Conservation (phyloP, 1,140 invertebrate species). For the Epicauta chinensis region DNA sequence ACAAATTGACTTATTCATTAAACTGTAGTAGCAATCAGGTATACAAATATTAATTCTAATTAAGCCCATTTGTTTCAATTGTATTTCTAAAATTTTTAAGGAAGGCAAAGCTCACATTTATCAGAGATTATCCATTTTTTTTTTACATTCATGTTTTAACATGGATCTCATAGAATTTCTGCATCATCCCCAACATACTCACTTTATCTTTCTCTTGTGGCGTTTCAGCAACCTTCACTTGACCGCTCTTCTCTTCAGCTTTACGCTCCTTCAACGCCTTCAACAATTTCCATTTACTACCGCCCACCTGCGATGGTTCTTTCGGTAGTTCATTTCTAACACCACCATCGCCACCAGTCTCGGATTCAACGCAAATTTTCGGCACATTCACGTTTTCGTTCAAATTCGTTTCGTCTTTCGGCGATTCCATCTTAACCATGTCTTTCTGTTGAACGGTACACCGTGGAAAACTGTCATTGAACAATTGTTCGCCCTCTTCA, state of each 20-base stretch:
- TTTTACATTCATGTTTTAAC: conserved; percentile 48
- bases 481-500: conserved; percentile 48
- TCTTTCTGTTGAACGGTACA: conserved; percentile 37
- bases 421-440: conserved; percentile 24
- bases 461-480: conserved; percentile 38
- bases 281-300: conserved; percentile 83
- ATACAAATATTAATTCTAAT: background rate
- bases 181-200: conserved; percentile 50
- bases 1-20: conserved; percentile 6
- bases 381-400: conserved; percentile 39
- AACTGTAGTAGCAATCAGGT: no score
- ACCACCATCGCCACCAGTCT: conserved; percentile 14
- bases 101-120: conserved; percentile 16
- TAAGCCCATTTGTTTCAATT: background rate
- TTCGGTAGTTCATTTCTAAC: conserved; percentile 41
- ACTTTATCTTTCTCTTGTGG: conserved; percentile 62
- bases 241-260: conserved; percentile 70
- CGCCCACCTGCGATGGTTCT: conserved; percentile 47
- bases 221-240: conserved; percentile 53
- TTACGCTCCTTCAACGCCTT: conserved; percentile 85
- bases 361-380: conserved; percentile 49
- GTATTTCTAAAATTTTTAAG: background rate
- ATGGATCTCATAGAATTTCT: conserved; percentile 57
- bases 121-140: no score
- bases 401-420: conserved; percentile 1